Evolutionary conservation across 2,113 vertebrate genomes (phyloP).

Genomic region (Ancistrus triradiatus): DNA sequence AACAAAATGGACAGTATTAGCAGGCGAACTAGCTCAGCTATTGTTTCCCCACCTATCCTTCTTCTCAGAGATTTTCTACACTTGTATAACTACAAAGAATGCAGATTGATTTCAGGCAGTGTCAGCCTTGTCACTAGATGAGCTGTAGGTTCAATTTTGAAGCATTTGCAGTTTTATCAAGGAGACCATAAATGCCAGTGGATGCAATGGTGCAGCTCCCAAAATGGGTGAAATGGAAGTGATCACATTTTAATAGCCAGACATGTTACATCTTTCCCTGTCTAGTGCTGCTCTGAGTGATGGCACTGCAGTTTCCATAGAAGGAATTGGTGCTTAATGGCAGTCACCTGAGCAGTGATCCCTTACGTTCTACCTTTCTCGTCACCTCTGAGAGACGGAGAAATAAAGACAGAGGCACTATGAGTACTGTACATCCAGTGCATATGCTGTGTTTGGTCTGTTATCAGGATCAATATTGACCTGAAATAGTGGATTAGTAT

Average conservation of each 20-base stretch:
- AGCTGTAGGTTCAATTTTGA: too few species aligned
- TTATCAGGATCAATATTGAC: not conserved
- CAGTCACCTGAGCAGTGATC: constrained; percentile 45
- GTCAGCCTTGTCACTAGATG: constrained; percentile 6
- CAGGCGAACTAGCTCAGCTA: too few species aligned
- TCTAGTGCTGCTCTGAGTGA: constrained; percentile 29
- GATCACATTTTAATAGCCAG: constrained; percentile 37
- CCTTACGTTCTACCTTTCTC: constrained; percentile 30
- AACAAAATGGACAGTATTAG: too few species aligned
- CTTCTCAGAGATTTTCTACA: constrained; percentile 12
- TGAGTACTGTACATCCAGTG: not conserved
- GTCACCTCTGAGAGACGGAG: constrained; percentile 26
- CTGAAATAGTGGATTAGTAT: too few species aligned
- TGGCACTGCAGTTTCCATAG: constrained; percentile 3
- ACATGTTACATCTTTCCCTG: constrained; percentile 25
- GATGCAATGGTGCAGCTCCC: constrained; percentile 3
- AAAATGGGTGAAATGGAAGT: constrained; percentile 25
- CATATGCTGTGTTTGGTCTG: not conserved
- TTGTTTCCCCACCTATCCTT: not conserved
- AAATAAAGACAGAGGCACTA: constrained; percentile 28
- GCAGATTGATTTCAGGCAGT: constrained; percentile 28
- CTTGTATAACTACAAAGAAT: constrained; percentile 25
- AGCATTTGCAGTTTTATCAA: constrained; percentile 25
- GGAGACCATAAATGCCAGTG: constrained; percentile 23
- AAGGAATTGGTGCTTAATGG: constrained; percentile 37